Evolutionary conservation across 1,140 invertebrate species (phyloP).

Genomic region (Leptopilina boulardi): DNA sequence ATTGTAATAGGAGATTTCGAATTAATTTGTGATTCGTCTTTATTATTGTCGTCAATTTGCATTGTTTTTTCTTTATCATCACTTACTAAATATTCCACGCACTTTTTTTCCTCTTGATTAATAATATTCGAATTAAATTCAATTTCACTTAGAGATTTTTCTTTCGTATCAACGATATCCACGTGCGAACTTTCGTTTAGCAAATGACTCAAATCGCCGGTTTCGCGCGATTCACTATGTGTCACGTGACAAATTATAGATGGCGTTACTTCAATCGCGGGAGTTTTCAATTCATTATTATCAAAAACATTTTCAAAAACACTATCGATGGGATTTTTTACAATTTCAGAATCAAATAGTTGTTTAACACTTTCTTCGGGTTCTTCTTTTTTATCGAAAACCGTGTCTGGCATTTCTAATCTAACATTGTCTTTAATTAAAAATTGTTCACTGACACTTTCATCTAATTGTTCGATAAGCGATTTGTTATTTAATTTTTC

Average conservation of each 20-base stretch:
- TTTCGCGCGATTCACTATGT: background rate
- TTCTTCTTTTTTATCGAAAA: background rate
- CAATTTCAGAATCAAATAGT: background rate
- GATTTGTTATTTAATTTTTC: background rate
- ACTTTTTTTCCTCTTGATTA: background rate
- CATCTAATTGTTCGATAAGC: background rate
- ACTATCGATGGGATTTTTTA: background rate
- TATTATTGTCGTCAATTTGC: background rate
- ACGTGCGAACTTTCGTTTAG: background rate
- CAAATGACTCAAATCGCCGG: background rate
- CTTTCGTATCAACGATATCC: background rate
- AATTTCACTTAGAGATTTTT: background rate
- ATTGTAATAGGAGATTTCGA: background rate
- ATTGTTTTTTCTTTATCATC: background rate
- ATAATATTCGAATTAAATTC: background rate
- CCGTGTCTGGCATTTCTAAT: background rate
- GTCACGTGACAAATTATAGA: background rate
- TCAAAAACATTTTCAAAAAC: constrained; percentile 35
- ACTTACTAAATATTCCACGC: too few species aligned
- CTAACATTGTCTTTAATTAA: background rate
- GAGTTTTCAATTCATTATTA: constrained; percentile 44
- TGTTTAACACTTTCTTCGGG: background rate
- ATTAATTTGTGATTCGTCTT: background rate
- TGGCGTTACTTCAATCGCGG: background rate
- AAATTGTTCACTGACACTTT: background rate